phyloP scores from a whole-genome alignment of 2,797 vertebrate species.

The Sebastes cheni region DNA sequence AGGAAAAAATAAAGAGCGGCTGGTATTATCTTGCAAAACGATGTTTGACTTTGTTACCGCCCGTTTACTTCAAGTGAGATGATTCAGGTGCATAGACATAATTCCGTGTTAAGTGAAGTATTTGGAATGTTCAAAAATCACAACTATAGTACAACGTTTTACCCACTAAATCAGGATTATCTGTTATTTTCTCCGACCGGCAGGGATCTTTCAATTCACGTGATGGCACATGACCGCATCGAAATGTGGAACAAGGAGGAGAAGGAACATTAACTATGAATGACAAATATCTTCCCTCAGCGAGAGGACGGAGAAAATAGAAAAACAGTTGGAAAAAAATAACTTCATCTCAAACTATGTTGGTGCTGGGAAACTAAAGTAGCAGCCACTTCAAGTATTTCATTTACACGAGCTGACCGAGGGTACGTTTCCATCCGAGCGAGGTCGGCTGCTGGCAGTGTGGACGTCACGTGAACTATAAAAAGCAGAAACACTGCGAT shows the following conservation, averaged over 20 bases:
- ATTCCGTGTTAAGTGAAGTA: not conserved
- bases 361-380: not conserved
- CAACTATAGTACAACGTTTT: not conserved
- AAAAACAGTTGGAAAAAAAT: not conserved
- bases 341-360: not conserved
- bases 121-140: constrained; percentile 32
- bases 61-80: not conserved
- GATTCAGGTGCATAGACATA: constrained; percentile 1
- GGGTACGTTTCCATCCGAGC: not conserved
- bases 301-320: not conserved
- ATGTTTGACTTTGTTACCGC: not conserved
- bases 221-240: not conserved
- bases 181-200: not conserved
- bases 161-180: not conserved
- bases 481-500: not conserved
- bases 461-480: not conserved
- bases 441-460: no score
- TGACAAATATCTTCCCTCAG: not conserved
- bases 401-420: not conserved
- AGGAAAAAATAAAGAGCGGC: not conserved
- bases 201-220: not conserved
- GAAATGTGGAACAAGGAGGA: not conserved
- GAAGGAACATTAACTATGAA: not conserved
- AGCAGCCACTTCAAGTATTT: not conserved
- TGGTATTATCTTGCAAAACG: not conserved